Percentiles rank a stretch among this genome's conserved stretches.
Evolutionary conservation across 2,797 vertebrate species (phyloP).

Genomic region (Chaetodon trifasciatus): DNA sequence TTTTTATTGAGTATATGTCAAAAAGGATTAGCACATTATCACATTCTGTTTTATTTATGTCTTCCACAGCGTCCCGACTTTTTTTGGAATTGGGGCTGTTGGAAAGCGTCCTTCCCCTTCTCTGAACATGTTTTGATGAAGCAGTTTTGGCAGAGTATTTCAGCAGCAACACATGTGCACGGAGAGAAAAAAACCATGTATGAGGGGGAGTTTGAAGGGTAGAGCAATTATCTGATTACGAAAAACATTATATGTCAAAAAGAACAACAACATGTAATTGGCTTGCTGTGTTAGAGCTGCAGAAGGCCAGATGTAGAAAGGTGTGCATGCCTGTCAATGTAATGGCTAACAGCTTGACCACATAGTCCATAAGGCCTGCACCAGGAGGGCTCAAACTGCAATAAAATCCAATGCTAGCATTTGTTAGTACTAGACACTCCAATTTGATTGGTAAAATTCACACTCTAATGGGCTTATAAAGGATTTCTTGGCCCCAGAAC

Average conservation of each 20-base stretch:
- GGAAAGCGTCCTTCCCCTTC: slow-evolving; percentile 7
- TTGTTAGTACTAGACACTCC: slow-evolving; percentile 79
- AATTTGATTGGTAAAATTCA: slow-evolving; percentile 84
- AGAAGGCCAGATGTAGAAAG: slow-evolving; percentile 79
- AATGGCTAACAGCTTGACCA: slow-evolving; percentile 84
- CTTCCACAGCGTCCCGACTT: too few relatives aligned
- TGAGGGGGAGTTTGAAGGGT: slow-evolving; percentile 70
- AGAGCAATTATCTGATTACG: slow-evolving; percentile 84
- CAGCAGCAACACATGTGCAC: slow-evolving; percentile 45
- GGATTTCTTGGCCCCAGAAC: slow-evolving; percentile 81
- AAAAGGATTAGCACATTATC: too few relatives aligned
- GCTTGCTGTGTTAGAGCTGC: slow-evolving; percentile 69
- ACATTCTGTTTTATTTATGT: too few relatives aligned
- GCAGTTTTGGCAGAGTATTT: slow-evolving; percentile 57
- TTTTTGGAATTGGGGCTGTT: background rate
- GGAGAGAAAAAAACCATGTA: slow-evolving; percentile 49
- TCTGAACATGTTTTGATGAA: slow-evolving; percentile 55
- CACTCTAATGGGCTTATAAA: slow-evolving; percentile 86
- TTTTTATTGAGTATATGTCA: too few relatives aligned
- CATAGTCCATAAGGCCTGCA: slow-evolving; percentile 71
- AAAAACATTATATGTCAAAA: slow-evolving; percentile 86
- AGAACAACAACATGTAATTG: slow-evolving; percentile 84
- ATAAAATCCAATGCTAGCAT: slow-evolving; percentile 78
- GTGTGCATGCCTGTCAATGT: slow-evolving; percentile 79
- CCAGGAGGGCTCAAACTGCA: slow-evolving; percentile 71